Evolutionary conservation across 2,113 vertebrate genomes (phyloP).

Genomic region (Microcebus lehilahytsara): DNA sequence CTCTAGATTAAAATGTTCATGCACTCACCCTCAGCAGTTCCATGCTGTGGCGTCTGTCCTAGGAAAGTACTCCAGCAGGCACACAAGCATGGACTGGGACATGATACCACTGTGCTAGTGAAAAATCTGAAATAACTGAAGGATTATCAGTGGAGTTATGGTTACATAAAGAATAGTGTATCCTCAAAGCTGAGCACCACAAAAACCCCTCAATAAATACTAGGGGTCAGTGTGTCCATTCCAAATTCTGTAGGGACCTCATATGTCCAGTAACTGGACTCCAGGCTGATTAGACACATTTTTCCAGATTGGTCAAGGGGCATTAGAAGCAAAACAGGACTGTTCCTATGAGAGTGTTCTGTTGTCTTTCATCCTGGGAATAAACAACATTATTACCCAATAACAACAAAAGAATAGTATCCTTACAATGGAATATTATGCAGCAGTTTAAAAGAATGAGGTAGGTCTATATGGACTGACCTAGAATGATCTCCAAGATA

Average conservation of each 20-base stretch:
- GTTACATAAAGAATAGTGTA: not conserved
- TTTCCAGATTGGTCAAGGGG: not conserved
- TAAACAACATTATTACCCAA: not conserved
- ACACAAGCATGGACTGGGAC: rapidly evolving
- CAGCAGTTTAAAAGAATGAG: not conserved
- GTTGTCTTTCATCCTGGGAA: not conserved
- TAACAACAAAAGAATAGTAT: not conserved
- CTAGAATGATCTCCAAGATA: not conserved
- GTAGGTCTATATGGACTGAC: not conserved
- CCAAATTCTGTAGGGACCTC: not conserved
- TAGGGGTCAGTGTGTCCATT: not conserved
- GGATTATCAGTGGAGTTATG: no score
- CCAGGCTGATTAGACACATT: not conserved
- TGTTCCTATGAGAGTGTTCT: not conserved
- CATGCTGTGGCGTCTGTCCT: rapidly evolving
- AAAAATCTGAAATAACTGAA: rapidly evolving
- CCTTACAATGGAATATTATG: rapidly evolving
- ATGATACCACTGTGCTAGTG: rapidly evolving
- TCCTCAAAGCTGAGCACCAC: no score
- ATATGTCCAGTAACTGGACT: not conserved
- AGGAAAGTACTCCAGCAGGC: no score
- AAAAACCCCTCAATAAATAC: not conserved
- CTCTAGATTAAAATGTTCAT: not conserved
- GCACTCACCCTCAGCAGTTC: not conserved
- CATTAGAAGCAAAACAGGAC: not conserved